Percentiles rank a stretch among this genome's conserved stretches.
phyloP scores from a whole-genome alignment of 2,797 vertebrate genomes.

The Sternotherus odoratus region DNA sequence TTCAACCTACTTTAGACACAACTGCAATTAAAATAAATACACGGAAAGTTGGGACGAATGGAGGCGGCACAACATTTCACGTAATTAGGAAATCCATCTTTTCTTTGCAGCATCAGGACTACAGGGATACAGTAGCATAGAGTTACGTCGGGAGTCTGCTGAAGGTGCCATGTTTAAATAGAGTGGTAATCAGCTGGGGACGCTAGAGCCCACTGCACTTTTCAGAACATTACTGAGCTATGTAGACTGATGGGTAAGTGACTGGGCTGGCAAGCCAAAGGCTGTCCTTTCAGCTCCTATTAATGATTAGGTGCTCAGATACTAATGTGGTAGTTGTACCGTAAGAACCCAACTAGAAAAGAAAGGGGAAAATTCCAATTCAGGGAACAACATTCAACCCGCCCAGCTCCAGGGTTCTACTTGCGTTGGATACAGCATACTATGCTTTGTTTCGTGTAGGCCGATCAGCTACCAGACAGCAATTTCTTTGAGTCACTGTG shows the following conservation, averaged over 20 bases:
- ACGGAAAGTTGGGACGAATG: neutral
- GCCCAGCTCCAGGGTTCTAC: neutral
- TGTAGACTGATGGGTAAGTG: neutral
- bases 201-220: neutral
- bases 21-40: neutral
- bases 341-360: neutral
- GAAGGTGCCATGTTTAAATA: neutral
- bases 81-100: neutral
- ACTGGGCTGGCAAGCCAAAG: neutral
- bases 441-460: neutral
- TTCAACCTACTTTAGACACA: neutral
- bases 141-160: neutral
- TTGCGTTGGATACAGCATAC: neutral
- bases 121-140: neutral
- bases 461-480: neutral
- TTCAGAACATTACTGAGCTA: neutral
- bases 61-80: neutral
- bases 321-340: neutral
- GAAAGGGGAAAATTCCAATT: neutral
- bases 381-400: fast-evolving
- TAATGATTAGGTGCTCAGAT: neutral
- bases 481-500: neutral
- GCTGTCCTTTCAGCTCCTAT: neutral
- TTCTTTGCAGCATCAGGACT: neutral
- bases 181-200: neutral